Evolutionary conservation across 2,797 vertebrate genomes (phyloP), one percentile per base, ranked within the genome.

Genomic region (Sylvia borin): DNA sequence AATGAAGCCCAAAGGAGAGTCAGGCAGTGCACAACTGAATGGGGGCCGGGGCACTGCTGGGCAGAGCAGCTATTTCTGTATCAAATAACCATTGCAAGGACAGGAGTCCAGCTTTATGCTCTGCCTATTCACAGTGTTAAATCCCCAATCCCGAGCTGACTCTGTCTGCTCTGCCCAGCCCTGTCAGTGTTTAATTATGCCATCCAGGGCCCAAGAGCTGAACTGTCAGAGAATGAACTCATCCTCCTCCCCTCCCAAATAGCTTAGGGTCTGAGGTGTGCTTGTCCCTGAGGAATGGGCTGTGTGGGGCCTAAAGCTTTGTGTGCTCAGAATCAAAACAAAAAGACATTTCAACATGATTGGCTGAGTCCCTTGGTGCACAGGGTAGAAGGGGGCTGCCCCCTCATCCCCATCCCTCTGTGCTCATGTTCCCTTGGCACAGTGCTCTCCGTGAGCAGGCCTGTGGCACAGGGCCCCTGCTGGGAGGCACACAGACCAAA

Each of bases 131-230:
- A 53, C 7, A 50, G 0, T 8, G n/a, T 32, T 83, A 90, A 79
- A 66, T 48, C 53, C 75, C 17, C 20, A 70, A 4, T 65, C 16
- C 54, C 0, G 0, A 17, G 29, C 21, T 73, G 31, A 42, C 51
- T 75, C 54, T 85, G 6, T 48, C 48, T 50, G 50, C 74, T 85
- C 64, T 93, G 34, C 42, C 51, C 43, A 42, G n/a, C 42, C 36
- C 34, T 47, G 26, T n/a, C 87, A 82, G 17, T 51, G 36, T 78
- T 71, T 61, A 42, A 40, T 71, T 74, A 48, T 32, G 38, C 38
- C 8, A 3, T 34, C 10, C 0, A 0, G 9, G 29, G 9, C 31
- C 24, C 0, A 9, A 65, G 13, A 80, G 34, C 34, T 77, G 77
- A 32, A 34, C 16, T 0, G 4, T 13, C 34, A 71, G 55, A 61